Conservation (phyloP, 1,140 invertebrate species). For the Panonychus citri region DNA sequence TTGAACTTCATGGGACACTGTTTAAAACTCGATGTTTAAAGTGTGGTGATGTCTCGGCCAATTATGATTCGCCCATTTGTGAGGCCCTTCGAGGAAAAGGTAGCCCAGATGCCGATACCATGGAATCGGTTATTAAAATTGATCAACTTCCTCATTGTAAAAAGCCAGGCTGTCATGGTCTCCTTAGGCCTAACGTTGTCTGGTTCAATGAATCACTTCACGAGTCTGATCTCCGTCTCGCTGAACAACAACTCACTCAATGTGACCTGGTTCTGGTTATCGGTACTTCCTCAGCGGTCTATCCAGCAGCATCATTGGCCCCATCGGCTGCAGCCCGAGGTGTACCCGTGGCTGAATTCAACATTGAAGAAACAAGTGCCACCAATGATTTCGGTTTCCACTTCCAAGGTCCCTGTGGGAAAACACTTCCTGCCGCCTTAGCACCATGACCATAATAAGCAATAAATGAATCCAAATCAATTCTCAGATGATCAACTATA, state of each 20-base stretch:
- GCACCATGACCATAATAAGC: no score
- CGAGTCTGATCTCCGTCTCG: constrained; percentile 32
- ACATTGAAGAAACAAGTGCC: constrained; percentile 49
- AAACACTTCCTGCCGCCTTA: constrained; percentile 10
- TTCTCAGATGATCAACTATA: no score
- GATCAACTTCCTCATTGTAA: constrained; percentile 43
- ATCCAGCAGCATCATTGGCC: constrained; percentile 77
- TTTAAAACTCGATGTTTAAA: constrained; percentile 57
- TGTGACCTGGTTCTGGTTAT: constrained; percentile 59
- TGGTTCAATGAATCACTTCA: constrained; percentile 73
- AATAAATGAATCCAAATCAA: no score
- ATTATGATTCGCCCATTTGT: constrained; percentile 61
- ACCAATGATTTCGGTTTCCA: constrained; percentile 34
- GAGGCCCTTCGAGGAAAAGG: constrained; percentile 34
- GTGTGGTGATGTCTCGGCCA: constrained; percentile 41
- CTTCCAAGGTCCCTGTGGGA: constrained; percentile 11
- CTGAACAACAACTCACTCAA: constrained; percentile 34
- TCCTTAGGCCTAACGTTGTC: constrained; percentile 61
- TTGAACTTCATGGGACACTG: constrained; percentile 72
- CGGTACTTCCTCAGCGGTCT: constrained; percentile 59
- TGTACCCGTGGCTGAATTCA: constrained; percentile 65
- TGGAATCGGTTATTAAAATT: constrained; percentile 33
- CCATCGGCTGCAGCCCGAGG: constrained; percentile 46
- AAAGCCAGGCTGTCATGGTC: constrained; percentile 31
- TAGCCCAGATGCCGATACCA: constrained; percentile 26